These are phyloP conservation scores for Morpho helenor DNA, from an alignment of 2,888 invertebrate species.

Conservation along the genomic window DNA sequence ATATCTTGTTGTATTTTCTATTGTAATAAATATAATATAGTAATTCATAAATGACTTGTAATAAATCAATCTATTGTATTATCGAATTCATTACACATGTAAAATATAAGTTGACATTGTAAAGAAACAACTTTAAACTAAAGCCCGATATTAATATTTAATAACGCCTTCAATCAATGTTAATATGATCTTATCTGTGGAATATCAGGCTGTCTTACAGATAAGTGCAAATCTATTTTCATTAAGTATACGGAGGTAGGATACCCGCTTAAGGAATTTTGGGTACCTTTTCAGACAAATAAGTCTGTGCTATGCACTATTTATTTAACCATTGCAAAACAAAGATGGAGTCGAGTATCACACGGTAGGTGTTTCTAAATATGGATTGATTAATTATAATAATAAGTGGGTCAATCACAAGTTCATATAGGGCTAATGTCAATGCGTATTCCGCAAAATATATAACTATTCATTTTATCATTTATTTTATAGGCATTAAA, in stretches of 20 bases:
- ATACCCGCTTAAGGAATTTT: background rate
- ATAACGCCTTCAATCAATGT: constrained; percentile 40
- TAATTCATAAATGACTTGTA: constrained; percentile 4
- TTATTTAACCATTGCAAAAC: too few relatives aligned
- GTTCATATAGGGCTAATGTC: too few relatives aligned
- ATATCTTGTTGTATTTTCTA: background rate
- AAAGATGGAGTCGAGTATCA: too few relatives aligned
- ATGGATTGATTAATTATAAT: too few relatives aligned
- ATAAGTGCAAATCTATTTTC: constrained; percentile 11
- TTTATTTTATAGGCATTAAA: too few relatives aligned
- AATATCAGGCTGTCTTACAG: constrained; percentile 15
- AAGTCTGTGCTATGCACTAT: too few relatives aligned
- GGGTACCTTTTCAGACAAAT: too few relatives aligned
- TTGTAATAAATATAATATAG: too few relatives aligned
- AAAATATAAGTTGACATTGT: constrained; percentile 7
- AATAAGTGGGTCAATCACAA: too few relatives aligned
- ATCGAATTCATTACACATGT: constrained; percentile 5
- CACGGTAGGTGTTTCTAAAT: too few relatives aligned
- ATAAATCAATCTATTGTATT: constrained; percentile 9
- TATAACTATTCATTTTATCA: too few relatives aligned
- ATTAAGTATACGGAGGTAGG: constrained; percentile 6
- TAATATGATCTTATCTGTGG: constrained; percentile 24
- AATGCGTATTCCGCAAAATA: too few relatives aligned
- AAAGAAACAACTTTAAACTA: constrained; percentile 18
- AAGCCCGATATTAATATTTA: constrained; percentile 44